A percentile compares a stretch with the other conserved stretches of the same genome.
Conservation (phyloP, 1,140 invertebrate genomes). For the Polypedilum vanderplanki region DNA sequence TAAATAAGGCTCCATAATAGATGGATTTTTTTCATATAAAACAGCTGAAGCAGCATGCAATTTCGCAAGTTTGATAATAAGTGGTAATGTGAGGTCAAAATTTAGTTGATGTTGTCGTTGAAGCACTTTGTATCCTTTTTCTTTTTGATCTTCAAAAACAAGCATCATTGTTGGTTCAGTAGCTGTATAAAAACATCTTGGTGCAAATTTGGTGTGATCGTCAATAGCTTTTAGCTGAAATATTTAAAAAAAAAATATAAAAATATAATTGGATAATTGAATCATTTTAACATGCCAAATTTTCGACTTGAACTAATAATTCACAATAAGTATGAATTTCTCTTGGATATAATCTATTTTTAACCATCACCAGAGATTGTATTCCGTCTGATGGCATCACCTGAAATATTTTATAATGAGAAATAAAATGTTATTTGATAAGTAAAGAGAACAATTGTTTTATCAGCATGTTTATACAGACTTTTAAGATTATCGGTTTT, state of each 20-base stretch:
- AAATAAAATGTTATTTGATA: neutral
- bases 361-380: neutral
- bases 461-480: neutral
- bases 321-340: neutral
- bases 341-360: neutral
- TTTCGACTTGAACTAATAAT: neutral
- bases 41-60: slow-evolving; percentile 27
- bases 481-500: neutral
- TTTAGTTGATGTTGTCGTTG: slow-evolving; percentile 40
- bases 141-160: slow-evolving; percentile 39
- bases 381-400: neutral
- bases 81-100: slow-evolving; percentile 39
- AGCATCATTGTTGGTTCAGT: slow-evolving; percentile 38
- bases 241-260: neutral
- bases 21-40: slow-evolving; percentile 31
- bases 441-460: neutral
- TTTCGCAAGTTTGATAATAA: slow-evolving; percentile 36
- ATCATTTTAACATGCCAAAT: neutral
- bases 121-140: slow-evolving; percentile 39
- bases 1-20: slow-evolving; percentile 39
- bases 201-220: slow-evolving; percentile 3
- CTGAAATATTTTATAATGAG: neutral
- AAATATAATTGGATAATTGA: neutral
- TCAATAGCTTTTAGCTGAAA: neutral
- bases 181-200: neutral